Base-by-base conservation (phyloP, 2,797 vertebrate species). In the Etheostoma perlongum region DNA sequence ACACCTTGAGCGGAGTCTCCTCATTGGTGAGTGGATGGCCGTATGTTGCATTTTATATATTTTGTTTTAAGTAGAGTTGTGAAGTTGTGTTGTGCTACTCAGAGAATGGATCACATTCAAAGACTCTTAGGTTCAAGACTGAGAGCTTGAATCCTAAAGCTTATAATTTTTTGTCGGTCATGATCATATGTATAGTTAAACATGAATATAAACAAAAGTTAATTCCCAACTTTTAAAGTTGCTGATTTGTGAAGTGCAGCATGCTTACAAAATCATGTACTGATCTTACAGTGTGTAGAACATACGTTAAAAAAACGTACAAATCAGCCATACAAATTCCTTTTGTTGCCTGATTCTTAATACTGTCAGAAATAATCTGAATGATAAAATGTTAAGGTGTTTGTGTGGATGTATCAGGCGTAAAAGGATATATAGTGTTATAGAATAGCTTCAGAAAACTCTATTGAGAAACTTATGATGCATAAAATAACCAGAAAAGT, bases 11-110 rank as follows among this genome's bases (percentile, higher is more conserved):
- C 78, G 65, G 69, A 84, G 67, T 53, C 79, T 80, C 61, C 69
- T 58, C 9, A 53, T 62, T 60, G 89, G 93, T 94, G 88, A 93
- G 93, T 92, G 25, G 74, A 72, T 18, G 33, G 58, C 81, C 21
- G 27, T 48, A 25, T 83, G 83, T 67, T 76, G 36, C 42, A 78
- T n/a, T 72, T 53, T 19, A 46, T 14, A 48, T 46, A 13, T 33
- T 58, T 53, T 46, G 47, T 42, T 80, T 18, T 53, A 21, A 61
- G 23, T 25, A n/a, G 58, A n/a, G 58, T 48, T 51, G 27, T 73
- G 19, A 59, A 67, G 47, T 44, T 64, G 66, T 44, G 66, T 51
- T n/a, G 51, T 47, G 23, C 19, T 71, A 61, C 13, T 83, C 59
- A 61, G 33, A 55, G 54, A 51, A 49, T 46, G 27, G 21, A 65